Conservation (phyloP, 2,113 vertebrate species). For the Sapayoa aenigma region DNA sequence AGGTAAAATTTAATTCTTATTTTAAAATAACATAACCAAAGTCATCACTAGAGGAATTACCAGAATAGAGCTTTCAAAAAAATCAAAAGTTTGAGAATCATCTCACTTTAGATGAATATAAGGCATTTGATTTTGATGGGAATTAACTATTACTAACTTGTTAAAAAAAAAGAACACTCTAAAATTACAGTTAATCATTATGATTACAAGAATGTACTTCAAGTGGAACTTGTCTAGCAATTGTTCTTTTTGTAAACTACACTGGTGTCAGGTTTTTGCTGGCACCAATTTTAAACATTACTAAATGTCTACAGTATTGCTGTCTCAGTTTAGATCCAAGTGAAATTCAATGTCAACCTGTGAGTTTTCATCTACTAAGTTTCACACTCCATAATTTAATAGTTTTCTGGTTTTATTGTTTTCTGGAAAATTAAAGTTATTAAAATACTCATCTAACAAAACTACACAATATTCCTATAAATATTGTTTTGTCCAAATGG, state of each 20-base stretch:
- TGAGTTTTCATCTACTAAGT: constrained; percentile 31
- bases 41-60: neutral
- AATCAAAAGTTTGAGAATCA: neutral
- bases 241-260: constrained; percentile 56
- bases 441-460: neutral
- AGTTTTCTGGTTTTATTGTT: neutral
- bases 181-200: constrained; percentile 18
- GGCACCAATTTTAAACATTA: constrained; percentile 70
- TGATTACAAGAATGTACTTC: constrained; percentile 13
- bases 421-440: neutral
- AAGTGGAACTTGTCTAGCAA: constrained; percentile 32
- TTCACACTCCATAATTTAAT: neutral
- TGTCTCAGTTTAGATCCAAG: constrained; percentile 75
- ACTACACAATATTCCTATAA: neutral
- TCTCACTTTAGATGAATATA: neutral
- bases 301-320: constrained; percentile 71
- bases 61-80: neutral
- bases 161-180: neutral
- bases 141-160: neutral
- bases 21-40: neutral
- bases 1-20: neutral
- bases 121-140: neutral
- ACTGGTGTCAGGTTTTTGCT: constrained; percentile 68
- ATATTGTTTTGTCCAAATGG: neutral
- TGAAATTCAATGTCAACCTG: constrained; percentile 55